A percentile compares a stretch with the other conserved stretches of the same genome.
These are phyloP conservation scores for Halcyon malimbica DNA, from an alignment of 2,113 vertebrate genomes.

Conservation along the genomic window DNA sequence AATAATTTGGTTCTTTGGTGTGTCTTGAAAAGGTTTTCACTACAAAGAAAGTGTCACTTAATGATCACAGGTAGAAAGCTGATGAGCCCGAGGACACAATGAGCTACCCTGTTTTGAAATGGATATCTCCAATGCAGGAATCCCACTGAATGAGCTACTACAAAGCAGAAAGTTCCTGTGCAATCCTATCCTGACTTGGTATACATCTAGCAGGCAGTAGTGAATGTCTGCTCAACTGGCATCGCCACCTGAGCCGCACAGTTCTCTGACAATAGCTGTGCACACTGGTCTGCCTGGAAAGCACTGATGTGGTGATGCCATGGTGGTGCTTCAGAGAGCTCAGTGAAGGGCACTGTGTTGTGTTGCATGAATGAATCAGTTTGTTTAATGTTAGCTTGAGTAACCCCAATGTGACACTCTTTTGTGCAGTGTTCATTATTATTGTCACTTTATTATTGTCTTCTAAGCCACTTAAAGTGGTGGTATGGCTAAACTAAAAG, in stretches of 20 bases:
- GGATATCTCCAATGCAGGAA: background rate
- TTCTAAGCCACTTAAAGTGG: background rate
- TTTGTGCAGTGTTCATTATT: background rate
- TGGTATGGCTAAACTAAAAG: background rate
- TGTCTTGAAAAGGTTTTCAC: background rate
- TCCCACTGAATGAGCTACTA: background rate
- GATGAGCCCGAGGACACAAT: background rate
- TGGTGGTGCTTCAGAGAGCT: background rate
- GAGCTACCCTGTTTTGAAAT: background rate
- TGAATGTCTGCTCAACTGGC: background rate
- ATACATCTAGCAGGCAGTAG: background rate
- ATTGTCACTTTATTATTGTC: background rate
- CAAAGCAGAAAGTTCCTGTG: background rate
- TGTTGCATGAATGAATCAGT: background rate
- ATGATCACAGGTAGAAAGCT: background rate
- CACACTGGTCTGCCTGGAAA: background rate
- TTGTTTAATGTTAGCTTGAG: background rate
- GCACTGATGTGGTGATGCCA: background rate
- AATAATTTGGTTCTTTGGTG: background rate
- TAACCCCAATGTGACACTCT: background rate
- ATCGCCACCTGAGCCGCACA: background rate
- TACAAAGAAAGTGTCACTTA: background rate
- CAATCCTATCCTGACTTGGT: background rate
- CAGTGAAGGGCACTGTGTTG: fast-evolving
- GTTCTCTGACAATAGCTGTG: background rate